Evolutionary conservation across 2,797 vertebrate genomes (phyloP).

Genomic region (Halcyon chelicuti): DNA sequence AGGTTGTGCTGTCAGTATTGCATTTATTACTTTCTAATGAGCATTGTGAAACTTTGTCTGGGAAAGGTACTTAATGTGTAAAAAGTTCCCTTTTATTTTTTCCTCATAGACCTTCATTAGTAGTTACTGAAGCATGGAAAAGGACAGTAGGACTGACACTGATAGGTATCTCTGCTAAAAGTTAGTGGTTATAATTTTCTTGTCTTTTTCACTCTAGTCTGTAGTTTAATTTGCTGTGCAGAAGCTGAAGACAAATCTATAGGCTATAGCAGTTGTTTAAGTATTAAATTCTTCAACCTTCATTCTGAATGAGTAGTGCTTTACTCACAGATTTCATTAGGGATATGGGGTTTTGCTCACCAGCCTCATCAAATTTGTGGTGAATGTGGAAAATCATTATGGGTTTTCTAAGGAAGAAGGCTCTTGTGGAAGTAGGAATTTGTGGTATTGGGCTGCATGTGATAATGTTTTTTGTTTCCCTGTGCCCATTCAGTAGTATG

Average conservation of each 20-base stretch:
- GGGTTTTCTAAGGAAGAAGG: background rate
- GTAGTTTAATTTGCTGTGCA: background rate
- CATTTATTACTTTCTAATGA: background rate
- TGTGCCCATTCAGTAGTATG: background rate
- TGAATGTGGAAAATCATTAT: background rate
- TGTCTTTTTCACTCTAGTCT: background rate
- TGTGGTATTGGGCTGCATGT: background rate
- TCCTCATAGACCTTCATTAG: background rate
- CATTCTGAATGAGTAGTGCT: background rate
- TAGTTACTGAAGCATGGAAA: constrained; percentile 12
- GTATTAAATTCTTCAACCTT: background rate
- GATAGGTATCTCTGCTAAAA: constrained; percentile 22
- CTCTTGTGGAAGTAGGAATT: background rate
- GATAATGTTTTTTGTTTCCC: fast-evolving
- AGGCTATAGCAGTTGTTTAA: background rate
- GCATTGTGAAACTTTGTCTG: background rate
- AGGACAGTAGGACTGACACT: background rate
- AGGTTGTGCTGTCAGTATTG: background rate
- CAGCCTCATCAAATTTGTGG: background rate
- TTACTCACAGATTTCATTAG: background rate
- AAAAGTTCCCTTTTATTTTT: background rate
- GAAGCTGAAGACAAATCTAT: background rate
- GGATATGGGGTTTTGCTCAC: background rate
- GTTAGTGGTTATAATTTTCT: constrained; percentile 46
- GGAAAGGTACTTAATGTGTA: background rate